Percentiles rank a stretch among this genome's conserved stretches.
Evolutionary conservation across 2,888 invertebrate genomes (phyloP).

Genomic region (Zeuzera pyrina): DNA sequence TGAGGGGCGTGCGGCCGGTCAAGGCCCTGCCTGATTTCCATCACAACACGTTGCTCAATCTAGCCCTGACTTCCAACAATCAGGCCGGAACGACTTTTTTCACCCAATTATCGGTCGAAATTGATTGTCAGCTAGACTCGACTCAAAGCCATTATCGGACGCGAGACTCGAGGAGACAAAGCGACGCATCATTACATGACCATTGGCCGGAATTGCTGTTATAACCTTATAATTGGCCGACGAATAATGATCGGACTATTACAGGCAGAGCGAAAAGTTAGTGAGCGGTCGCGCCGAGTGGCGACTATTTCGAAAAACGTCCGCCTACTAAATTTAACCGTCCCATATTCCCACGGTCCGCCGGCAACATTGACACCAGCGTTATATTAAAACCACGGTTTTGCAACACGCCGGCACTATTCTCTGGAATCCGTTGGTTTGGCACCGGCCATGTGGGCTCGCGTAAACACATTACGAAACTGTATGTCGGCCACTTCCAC

Average conservation of each 20-base stretch:
- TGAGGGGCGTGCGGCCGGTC: constrained; percentile 54
- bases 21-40: constrained; percentile 56
- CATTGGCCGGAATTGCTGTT: constrained; percentile 4
- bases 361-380: constrained; percentile 36
- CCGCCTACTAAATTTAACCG: constrained; percentile 41
- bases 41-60: constrained; percentile 47
- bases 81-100: constrained; percentile 68
- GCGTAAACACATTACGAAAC: constrained; percentile 59
- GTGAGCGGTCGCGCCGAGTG: constrained; percentile 6
- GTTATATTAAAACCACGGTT: constrained; percentile 32
- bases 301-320: constrained; percentile 28
- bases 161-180: constrained; percentile 10
- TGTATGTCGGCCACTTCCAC: constrained; percentile 34
- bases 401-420: constrained; percentile 34
- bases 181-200: constrained; percentile 8
- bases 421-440: constrained; percentile 46
- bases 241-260: too few relatives aligned
- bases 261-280: too few relatives aligned
- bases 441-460: constrained; percentile 38
- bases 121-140: constrained; percentile 13
- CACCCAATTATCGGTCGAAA: constrained; percentile 48
- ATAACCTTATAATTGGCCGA: constrained; percentile 5
- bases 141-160: constrained; percentile 9
- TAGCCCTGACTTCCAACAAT: constrained; percentile 62
- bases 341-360: constrained; percentile 52